Percentiles rank a stretch among this genome's conserved stretches.
These are phyloP conservation scores for Caenorhabditis virilis DNA, from an alignment of 2,888 invertebrate species.

Conservation along the genomic window DNA sequence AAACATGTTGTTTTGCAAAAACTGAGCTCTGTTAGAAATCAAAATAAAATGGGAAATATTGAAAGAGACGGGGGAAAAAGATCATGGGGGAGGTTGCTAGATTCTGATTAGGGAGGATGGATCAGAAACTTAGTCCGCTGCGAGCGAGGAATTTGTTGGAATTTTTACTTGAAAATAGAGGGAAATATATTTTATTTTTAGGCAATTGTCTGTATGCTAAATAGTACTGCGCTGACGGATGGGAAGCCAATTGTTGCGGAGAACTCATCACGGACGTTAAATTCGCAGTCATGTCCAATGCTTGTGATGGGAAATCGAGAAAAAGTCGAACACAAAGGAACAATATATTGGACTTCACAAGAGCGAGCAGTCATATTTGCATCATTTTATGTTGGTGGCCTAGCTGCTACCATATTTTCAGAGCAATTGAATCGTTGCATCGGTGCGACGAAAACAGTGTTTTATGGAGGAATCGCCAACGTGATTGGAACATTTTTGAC, in stretches of 20 bases:
- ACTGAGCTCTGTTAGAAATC: too few species aligned
- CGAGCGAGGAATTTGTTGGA: too few species aligned
- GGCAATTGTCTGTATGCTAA: constrained; percentile 66
- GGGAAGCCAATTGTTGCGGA: constrained; percentile 20
- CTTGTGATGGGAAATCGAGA: constrained; percentile 20
- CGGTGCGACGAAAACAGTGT: constrained; percentile 57
- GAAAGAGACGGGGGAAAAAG: too few species aligned
- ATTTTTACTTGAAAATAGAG: too few species aligned
- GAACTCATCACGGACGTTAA: neutral
- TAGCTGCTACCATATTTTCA: constrained; percentile 42
- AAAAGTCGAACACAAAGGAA: constrained; percentile 45
- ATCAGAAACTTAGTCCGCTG: too few species aligned
- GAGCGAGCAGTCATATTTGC: constrained; percentile 63
- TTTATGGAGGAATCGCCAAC: constrained; percentile 63
- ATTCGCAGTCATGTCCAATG: constrained; percentile 19
- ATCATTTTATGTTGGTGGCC: constrained; percentile 59
- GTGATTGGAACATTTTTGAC: constrained; percentile 63
- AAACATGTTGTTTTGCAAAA: too few species aligned
- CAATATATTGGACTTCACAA: constrained; percentile 57
- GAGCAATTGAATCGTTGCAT: constrained; percentile 45
- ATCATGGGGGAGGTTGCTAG: too few species aligned
- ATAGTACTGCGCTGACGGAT: constrained; percentile 51
- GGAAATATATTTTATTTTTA: constrained; percentile 12
- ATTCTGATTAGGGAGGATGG: too few species aligned
- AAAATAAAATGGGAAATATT: too few species aligned